Percentiles rank a stretch among this genome's conserved stretches.
phyloP scores from a whole-genome alignment of 1,140 invertebrate genomes.

The Lasioglossum baleicum region DNA sequence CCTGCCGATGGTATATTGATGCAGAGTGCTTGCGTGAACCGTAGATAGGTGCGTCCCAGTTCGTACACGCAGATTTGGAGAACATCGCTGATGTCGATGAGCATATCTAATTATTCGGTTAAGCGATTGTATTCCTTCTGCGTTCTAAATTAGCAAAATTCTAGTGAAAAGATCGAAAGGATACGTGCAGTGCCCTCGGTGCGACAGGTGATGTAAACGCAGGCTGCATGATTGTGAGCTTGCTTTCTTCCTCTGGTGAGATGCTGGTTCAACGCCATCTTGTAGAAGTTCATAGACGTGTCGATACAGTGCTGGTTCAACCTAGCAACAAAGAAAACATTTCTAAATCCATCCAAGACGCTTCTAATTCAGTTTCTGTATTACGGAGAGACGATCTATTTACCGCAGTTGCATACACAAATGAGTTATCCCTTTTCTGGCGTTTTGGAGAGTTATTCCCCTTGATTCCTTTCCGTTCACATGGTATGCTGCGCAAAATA shows the following conservation, averaged over 20 bases:
- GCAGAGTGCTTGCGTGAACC: conserved; percentile 92
- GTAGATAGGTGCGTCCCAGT: conserved; percentile 94
- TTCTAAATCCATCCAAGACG: background rate
- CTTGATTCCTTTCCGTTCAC: conserved; percentile 92
- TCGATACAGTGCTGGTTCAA: conserved; percentile 95
- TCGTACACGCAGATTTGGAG: conserved; percentile 98
- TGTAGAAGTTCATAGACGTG: conserved; percentile 97
- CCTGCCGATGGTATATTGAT: conserved; percentile 96
- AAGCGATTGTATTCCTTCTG: conserved; percentile 14
- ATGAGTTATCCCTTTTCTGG: conserved; percentile 89
- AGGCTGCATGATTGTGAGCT: conserved; percentile 96
- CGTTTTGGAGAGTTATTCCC: conserved; percentile 93
- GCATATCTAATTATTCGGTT: conserved; percentile 84
- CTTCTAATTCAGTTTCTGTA: conserved; percentile 13
- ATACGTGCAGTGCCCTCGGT: conserved; percentile 96
- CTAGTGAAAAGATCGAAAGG: conserved; percentile 73
- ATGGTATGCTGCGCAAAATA: conserved; percentile 84
- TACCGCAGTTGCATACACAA: conserved; percentile 88
- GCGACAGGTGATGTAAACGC: conserved; percentile 98
- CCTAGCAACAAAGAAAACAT: conserved; percentile 67
- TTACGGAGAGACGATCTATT: conserved; percentile 42
- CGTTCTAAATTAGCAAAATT: background rate
- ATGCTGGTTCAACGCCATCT: conserved; percentile 93
- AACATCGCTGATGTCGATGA: conserved; percentile 99
- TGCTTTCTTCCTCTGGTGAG: conserved; percentile 95